phyloP scores from a whole-genome alignment of 2,797 vertebrate species.

The Anomalospiza imberbis region DNA sequence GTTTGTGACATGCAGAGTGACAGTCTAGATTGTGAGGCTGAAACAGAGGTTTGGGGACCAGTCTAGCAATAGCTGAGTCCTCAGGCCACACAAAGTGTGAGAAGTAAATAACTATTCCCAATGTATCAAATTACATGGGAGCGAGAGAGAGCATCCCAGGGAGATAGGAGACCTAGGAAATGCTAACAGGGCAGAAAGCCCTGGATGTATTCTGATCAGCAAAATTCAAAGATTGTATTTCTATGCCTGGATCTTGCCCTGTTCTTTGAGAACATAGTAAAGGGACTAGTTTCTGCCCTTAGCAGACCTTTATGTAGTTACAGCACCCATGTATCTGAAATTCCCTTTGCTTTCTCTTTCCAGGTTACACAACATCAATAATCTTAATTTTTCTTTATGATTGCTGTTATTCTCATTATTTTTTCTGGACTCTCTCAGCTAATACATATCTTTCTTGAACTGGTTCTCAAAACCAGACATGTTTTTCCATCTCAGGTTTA shows the following conservation, averaged over 20 bases:
- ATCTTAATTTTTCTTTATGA: neutral
- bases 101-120: neutral
- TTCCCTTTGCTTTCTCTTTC: neutral
- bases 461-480: neutral
- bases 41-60: neutral
- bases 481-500: neutral
- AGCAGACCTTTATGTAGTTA: neutral
- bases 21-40: neutral
- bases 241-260: neutral
- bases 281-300: neutral
- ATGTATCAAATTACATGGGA: neutral
- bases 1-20: neutral
- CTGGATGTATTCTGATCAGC: neutral
- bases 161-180: neutral
- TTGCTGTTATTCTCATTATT: neutral
- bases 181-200: neutral
- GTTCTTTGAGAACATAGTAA: neutral
- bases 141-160: neutral
- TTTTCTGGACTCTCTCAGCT: neutral
- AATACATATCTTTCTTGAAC: neutral
- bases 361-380: neutral
- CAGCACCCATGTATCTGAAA: neutral
- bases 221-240: neutral
- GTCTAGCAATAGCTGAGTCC: neutral
- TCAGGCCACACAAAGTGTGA: constrained; percentile 10